These are phyloP conservation scores for Coelinius sp. DNA, from an alignment of 2,888 invertebrate species.

Conservation along the genomic window DNA sequence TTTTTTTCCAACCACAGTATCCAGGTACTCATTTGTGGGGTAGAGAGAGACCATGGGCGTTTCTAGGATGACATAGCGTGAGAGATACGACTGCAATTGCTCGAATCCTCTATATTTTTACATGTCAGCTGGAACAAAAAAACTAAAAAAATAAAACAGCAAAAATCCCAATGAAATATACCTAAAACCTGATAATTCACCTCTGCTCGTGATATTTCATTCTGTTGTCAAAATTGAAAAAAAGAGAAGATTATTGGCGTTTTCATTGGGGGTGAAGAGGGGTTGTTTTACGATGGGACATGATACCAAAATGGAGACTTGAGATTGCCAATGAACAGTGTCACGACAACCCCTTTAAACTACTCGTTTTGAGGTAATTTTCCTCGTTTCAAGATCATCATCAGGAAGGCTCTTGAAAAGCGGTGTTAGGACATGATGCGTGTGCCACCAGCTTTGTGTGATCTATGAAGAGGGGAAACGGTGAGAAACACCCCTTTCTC, in stretches of 20 bases:
- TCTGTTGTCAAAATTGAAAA: slow-evolving; percentile 29
- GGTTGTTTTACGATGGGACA: neutral
- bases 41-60: slow-evolving; percentile 16
- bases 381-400: slow-evolving; percentile 15
- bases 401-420: neutral
- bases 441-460: slow-evolving; percentile 43
- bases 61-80: slow-evolving; percentile 45
- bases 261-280: neutral
- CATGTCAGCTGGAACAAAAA: slow-evolving; percentile 37
- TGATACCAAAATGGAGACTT: neutral
- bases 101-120: neutral
- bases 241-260: neutral
- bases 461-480: neutral
- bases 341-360: neutral
- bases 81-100: slow-evolving; percentile 42
- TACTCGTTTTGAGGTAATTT: neutral
- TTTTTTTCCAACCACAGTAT: neutral
- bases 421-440: slow-evolving; percentile 21
- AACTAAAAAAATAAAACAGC: slow-evolving; percentile 37
- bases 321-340: neutral
- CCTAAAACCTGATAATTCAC: slow-evolving; percentile 47
- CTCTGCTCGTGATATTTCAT: slow-evolving; percentile 33
- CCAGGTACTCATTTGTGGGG: slow-evolving; percentile 44
- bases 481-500: slow-evolving; percentile 24
- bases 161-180: slow-evolving; percentile 36